Evolutionary conservation across 2,888 invertebrate genomes (phyloP), one percentile per base, ranked within the genome.

Genomic region (Schrankia costaestrigalis): DNA sequence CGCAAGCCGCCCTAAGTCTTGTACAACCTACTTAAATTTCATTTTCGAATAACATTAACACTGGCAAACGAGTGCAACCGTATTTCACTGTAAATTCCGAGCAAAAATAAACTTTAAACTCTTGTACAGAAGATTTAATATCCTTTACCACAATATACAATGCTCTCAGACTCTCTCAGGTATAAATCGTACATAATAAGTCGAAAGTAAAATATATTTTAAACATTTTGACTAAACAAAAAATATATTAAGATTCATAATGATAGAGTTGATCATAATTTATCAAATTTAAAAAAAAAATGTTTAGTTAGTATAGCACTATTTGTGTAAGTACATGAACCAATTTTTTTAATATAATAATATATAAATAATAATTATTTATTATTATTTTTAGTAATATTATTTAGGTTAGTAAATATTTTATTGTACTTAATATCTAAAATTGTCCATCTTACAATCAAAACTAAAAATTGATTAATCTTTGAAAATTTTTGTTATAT

Each of bases 271-370:
- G 63, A 69, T 63, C 55, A 57, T 61, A 67, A 64, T 59, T 46
- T 57, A 55, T 63, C 9, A 6, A 3, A 13, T 13, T 23, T 55
- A 56, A 64, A 53, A 55, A 56, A 62, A 61, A 67, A 57, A 65
- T 61, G 49, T 64, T 63, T n/a, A n/a, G n/a, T 62, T 66, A 70
- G 62, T 55, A 67, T 65, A 68, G 63, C 61, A 56, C 48, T 64
- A 63, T 44, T n/a, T n/a, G 59, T 65, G 78, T 84, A 84, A 84
- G 85, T 85, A 85, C 85, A 82, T 81, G 75, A 79, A 80, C 81
- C 83, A 82, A 83, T 75, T 68, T 63, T 61, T 63, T 60, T 33
- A 49, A 46, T 50, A 47, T 49, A 19, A 18, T 35, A 15, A 7
- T 26, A 38, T 31, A 42, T 44, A 54, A 70, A 75, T 71, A 71